Evolutionary conservation across 2,888 invertebrate species (phyloP).

Genomic region (Chalcosyrphus nemorum): DNA sequence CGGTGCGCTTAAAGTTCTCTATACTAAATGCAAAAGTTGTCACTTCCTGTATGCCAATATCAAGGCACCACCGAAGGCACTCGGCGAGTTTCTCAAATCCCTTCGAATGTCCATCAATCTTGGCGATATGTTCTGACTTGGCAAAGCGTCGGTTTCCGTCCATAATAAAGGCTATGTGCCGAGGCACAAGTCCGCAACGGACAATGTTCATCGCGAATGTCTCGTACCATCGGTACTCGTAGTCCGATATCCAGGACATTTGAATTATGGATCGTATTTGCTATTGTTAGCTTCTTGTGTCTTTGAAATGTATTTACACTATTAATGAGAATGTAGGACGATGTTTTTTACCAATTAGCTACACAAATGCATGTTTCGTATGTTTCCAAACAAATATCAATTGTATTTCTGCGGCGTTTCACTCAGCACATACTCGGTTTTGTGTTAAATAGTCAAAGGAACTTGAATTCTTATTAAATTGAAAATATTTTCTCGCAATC

Average conservation of each 20-base stretch:
- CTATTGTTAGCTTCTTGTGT: not conserved
- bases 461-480: not conserved
- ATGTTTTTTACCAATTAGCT: not conserved
- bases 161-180: constrained; percentile 98
- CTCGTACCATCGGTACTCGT: constrained; percentile 89
- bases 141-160: constrained; percentile 98
- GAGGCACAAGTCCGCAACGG: constrained; percentile 90
- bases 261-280: not conserved
- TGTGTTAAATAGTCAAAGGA: not conserved
- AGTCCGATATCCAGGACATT: constrained; percentile 92
- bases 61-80: constrained; percentile 91
- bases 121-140: constrained; percentile 88
- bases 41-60: constrained; percentile 95
- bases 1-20: constrained; percentile 97
- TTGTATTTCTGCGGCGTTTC: not conserved
- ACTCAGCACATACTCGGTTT: not conserved
- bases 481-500: constrained; percentile 38
- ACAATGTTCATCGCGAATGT: constrained; percentile 86
- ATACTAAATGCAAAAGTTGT: constrained; percentile 99
- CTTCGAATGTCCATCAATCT: constrained; percentile 89
- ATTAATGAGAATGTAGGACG: not conserved
- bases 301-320: constrained; percentile 1
- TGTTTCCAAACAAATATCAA: not conserved
- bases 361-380: constrained; percentile 11
- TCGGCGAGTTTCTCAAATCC: constrained; percentile 92